Evolutionary conservation across 2,113 vertebrate species (phyloP).

Genomic region (Engraulis encrasicolus): DNA sequence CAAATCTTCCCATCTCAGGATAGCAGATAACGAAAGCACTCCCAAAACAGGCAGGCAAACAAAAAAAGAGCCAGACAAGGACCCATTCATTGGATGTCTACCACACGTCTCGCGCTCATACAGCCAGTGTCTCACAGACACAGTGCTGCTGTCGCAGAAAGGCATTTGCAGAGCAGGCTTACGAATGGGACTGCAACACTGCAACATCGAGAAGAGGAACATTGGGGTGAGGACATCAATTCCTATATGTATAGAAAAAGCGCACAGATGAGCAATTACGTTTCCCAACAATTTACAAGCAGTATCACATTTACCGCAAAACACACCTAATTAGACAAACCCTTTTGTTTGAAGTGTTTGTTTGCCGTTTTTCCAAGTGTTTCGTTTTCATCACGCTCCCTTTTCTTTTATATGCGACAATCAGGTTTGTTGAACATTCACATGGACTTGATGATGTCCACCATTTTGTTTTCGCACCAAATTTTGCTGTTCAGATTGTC

Average conservation of each 20-base stretch:
- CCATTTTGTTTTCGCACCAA: conserved; percentile 55
- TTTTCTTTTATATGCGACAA: conserved; percentile 49
- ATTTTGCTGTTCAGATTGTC: conserved; percentile 71
- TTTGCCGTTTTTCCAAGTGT: background rate
- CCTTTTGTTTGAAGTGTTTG: conserved; percentile 30
- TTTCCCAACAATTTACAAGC: conserved; percentile 28
- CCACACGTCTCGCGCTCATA: background rate
- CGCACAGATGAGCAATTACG: background rate
- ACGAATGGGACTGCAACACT: background rate
- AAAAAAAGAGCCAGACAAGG: background rate
- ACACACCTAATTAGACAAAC: conserved; percentile 56
- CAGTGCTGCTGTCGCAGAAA: background rate
- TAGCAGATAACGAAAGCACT: conserved; percentile 18
- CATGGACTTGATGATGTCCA: conserved; percentile 42
- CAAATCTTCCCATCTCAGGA: conserved; percentile 25
- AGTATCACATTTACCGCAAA: conserved; percentile 52
- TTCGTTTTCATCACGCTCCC: conserved; percentile 26
- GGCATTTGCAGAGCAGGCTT: conserved; percentile 7
- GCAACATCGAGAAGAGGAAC: background rate
- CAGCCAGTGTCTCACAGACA: background rate
- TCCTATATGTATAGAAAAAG: background rate
- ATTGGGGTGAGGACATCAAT: background rate
- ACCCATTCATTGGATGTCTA: background rate
- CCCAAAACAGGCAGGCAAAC: background rate
- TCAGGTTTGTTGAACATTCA: conserved; percentile 57